Evolutionary conservation across 92 coral and sea anemone genomes (phyloP).

Genomic region (Umimayanthus chanpuru): DNA sequence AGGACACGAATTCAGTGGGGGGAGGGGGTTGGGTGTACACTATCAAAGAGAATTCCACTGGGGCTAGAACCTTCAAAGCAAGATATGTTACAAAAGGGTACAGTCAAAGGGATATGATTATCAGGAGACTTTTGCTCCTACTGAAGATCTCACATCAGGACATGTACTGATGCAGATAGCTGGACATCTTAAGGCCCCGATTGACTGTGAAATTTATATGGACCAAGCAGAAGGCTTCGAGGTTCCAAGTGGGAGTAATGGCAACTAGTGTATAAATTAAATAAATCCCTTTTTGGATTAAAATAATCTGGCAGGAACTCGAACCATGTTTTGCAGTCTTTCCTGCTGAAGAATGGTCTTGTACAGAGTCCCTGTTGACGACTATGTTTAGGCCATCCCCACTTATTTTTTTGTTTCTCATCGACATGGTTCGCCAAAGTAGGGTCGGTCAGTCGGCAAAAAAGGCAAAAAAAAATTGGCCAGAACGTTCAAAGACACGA

Average conservation of each 20-base stretch:
- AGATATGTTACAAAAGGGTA: conserved; percentile 56
- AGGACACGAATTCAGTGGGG: conserved; percentile 40
- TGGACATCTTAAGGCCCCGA: conserved; percentile 55
- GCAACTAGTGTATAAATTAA: conserved; percentile 40
- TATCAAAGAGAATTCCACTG: conserved; percentile 48
- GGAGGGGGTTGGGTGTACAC: conserved; percentile 46
- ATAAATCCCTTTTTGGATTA: conserved; percentile 54
- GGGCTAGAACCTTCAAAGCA: conserved; percentile 49
- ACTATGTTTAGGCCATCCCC: conserved; percentile 39
- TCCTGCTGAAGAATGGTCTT: conserved; percentile 12
- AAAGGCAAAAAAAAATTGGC: no score
- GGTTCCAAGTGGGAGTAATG: conserved; percentile 7
- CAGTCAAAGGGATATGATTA: conserved; percentile 54
- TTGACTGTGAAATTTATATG: conserved; percentile 57
- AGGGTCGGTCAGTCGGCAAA: no score
- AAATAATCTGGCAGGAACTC: conserved; percentile 18
- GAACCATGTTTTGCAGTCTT: neutral
- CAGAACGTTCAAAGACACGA: no score
- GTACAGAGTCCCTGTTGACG: conserved; percentile 39
- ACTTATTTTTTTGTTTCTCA: no score
- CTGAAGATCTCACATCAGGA: conserved; percentile 45
- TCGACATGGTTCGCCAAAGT: no score
- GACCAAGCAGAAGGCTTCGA: conserved; percentile 62
- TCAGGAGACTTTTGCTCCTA: conserved; percentile 50
- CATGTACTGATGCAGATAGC: conserved; percentile 51